Evolutionary conservation across 1,140 invertebrate genomes (phyloP).

Genomic region (Papilio machaon): DNA sequence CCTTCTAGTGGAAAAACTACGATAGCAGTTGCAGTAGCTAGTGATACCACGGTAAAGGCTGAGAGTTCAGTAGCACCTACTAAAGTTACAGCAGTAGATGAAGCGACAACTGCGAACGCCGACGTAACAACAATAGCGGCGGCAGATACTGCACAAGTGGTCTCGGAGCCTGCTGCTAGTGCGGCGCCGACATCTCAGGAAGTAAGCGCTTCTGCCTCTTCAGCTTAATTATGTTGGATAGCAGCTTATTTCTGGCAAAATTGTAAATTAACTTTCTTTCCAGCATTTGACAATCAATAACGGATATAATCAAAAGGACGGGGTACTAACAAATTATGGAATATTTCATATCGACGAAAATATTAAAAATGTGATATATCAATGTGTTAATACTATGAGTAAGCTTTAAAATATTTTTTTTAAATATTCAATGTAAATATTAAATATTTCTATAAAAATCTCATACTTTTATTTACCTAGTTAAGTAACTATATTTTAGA

Average conservation of each 20-base stretch:
- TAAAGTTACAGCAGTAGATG: neutral
- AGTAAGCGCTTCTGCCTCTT: conserved; percentile 32
- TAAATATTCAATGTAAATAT: conserved; percentile 29
- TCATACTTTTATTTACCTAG: neutral
- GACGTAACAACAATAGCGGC: neutral
- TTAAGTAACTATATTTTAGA: neutral
- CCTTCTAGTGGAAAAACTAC: conserved; percentile 9
- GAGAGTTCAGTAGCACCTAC: conserved; percentile 12
- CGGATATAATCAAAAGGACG: conserved; percentile 22
- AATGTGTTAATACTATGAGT: conserved; percentile 24
- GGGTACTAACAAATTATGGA: conserved; percentile 32
- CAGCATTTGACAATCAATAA: conserved; percentile 27
- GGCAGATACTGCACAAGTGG: neutral
- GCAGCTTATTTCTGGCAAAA: conserved; percentile 8
- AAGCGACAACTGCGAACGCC: neutral
- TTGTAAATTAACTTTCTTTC: conserved; percentile 32
- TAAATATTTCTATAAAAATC: conserved; percentile 23
- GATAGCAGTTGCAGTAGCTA: conserved; percentile 8
- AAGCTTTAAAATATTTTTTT: conserved; percentile 33
- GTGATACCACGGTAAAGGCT: conserved; percentile 13
- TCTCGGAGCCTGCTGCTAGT: conserved; percentile 2
- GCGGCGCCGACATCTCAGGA: conserved; percentile 23
- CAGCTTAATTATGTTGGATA: conserved; percentile 27
- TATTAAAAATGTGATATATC: conserved; percentile 36
- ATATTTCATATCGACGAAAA: conserved; percentile 22